Conservation (phyloP, 2,113 vertebrate genomes). For the Antennarius striatus region DNA sequence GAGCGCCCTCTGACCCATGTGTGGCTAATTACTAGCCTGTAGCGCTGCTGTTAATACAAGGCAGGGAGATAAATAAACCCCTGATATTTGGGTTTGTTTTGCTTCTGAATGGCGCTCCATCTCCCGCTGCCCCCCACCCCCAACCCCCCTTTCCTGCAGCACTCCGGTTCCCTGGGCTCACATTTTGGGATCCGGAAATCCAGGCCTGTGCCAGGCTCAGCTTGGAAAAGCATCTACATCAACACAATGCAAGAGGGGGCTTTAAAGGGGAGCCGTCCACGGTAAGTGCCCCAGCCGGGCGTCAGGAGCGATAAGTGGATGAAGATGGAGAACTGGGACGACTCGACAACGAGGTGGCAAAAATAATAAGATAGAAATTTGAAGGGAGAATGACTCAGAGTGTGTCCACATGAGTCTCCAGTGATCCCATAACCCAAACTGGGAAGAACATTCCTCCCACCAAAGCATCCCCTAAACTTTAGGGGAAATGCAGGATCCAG, state of each 20-base stretch:
- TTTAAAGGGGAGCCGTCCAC: slow-evolving; percentile 10
- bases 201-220: slow-evolving; percentile 67
- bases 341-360: too few species aligned
- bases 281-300: too few species aligned
- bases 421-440: too few species aligned
- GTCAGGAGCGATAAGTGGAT: too few species aligned
- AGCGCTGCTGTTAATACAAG: slow-evolving; percentile 64
- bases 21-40: slow-evolving; percentile 64
- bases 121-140: slow-evolving; percentile 32
- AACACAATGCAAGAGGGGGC: slow-evolving; percentile 44
- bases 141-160: slow-evolving; percentile 45
- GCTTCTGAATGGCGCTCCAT: slow-evolving; percentile 57
- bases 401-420: too few species aligned
- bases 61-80: slow-evolving; percentile 66
- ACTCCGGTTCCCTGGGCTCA: slow-evolving; percentile 49
- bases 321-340: too few species aligned
- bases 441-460: too few species aligned
- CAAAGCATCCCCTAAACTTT: too few species aligned
- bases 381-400: too few species aligned
- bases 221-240: slow-evolving; percentile 57
- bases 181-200: slow-evolving; percentile 65
- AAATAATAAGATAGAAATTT: too few species aligned
- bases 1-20: slow-evolving; percentile 52
- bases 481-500: too few species aligned
- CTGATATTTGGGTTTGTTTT: slow-evolving; percentile 70